These are phyloP conservation scores for Piaya cayana DNA, from an alignment of 2,113 vertebrate species.

Conservation along the genomic window DNA sequence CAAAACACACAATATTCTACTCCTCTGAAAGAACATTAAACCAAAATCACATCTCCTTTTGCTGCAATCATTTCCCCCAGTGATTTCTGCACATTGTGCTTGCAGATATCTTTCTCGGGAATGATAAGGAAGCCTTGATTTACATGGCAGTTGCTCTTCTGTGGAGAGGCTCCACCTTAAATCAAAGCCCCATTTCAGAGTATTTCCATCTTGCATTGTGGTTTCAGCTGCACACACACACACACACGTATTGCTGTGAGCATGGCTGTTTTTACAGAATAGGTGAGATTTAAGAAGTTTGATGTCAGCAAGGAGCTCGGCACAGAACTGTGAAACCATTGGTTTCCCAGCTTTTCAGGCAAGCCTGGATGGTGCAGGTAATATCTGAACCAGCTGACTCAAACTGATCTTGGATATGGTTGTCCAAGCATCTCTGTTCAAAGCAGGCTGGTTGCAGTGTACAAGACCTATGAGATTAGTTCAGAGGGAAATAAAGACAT, in stretches of 20 bases:
- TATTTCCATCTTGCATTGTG: neutral
- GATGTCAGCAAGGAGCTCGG: neutral
- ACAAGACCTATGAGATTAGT: neutral
- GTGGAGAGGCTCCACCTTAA: neutral
- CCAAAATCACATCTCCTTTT: neutral
- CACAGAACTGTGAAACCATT: rapidly evolving
- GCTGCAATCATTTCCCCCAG: neutral
- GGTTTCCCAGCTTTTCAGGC: neutral
- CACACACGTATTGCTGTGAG: rapidly evolving
- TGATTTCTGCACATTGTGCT: neutral
- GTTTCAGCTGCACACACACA: neutral
- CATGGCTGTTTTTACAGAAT: neutral
- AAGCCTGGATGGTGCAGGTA: neutral
- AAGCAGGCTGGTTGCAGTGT: rapidly evolving
- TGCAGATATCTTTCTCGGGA: neutral
- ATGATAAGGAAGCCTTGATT: neutral
- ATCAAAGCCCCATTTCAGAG: rapidly evolving
- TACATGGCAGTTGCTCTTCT: neutral
- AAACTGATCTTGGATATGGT: neutral
- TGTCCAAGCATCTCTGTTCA: neutral
- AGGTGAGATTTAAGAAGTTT: neutral
- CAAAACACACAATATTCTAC: conserved; percentile 61
- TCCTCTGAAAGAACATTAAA: neutral
- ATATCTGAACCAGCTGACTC: neutral
- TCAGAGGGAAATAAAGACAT: neutral